Evolutionary conservation across 1,140 invertebrate species (phyloP).

Genomic region (Drosophila asahinai): DNA sequence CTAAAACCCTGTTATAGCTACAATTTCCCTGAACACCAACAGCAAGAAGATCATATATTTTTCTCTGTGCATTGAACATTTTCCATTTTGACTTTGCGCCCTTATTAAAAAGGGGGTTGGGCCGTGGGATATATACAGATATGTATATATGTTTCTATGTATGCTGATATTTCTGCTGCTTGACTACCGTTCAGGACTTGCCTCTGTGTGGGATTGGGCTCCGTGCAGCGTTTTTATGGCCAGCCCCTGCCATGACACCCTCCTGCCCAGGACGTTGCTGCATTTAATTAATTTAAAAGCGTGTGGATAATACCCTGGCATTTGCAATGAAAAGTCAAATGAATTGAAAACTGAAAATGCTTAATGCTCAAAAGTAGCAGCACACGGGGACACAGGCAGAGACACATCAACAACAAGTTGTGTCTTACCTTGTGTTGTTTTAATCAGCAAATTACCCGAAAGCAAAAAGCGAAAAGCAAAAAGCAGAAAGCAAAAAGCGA

Average conservation of each 20-base stretch:
- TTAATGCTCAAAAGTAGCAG: conserved; percentile 66
- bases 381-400: conserved; percentile 25
- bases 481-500: conserved; percentile 15
- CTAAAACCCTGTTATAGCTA: too few relatives aligned
- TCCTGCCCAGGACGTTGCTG: conserved; percentile 34
- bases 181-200: conserved; percentile 54
- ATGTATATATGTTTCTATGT: conserved; percentile 19
- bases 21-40: too few relatives aligned
- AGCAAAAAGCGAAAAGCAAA: conserved; percentile 16
- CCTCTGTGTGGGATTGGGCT: conserved; percentile 22
- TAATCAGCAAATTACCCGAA: conserved; percentile 76
- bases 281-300: conserved; percentile 83
- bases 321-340: conserved; percentile 83
- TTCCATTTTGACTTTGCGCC: conserved; percentile 34
- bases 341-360: conserved; percentile 79
- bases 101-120: conserved; percentile 21
- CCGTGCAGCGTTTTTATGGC: conserved; percentile 25
- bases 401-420: conserved; percentile 32
- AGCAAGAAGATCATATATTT: not conserved
- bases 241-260: not conserved
- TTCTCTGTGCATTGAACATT: conserved; percentile 26
- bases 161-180: conserved; percentile 42
- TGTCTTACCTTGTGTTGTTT: conserved; percentile 58
- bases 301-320: conserved; percentile 80
- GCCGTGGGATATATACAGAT: conserved; percentile 1